Base-by-base conservation (phyloP, 2,113 vertebrate genomes). In the Clinocottus analis region DNA sequence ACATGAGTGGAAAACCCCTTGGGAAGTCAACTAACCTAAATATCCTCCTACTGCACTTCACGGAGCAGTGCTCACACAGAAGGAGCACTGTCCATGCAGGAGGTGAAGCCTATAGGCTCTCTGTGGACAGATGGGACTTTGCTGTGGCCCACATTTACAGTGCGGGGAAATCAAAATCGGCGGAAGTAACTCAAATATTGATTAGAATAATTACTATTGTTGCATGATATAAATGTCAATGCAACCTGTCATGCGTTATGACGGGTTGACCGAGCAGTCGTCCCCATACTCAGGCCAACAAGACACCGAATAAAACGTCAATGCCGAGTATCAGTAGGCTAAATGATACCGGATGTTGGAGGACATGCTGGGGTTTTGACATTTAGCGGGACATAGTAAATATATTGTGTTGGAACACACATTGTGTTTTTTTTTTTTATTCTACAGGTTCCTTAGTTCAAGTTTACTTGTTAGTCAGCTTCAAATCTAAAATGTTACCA, bases 11-110 rank as follows among this genome's bases (percentile, higher is more conserved):
- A 55, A 66, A 61, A 35, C 72, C 16, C 10, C n/a, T 7, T 45
- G 70, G 56, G 65, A 78, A 49, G 69, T 29, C 37, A 43, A 41
- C 39, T 49, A 45, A 62, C 77, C 61, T 80, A 84, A 79, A 64
- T 31, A 33, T 43, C 39, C 62, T 41, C 45, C 12, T 31, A 51
- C 51, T 64, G 61, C 45, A 58, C 35, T 66, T 61, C 4, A 43
- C 16, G 7, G 6, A 63, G 33, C 23, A 45, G 51, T 3, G 2
- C n/a, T 70, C 56, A 37, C 4, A 21, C 5, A 37, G n/a, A 69
- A 17, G 25, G 16, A 58, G 49, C 62, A 65, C 7, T 41, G 39
- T 41, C 41, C 47, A 7, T 31, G 25, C 16, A 63, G 10, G 17
- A 61, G 9, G 55, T 59, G 8, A 58, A 59, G 12, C n/a, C 27